Percentiles rank a stretch among this genome's conserved stretches.
These are phyloP conservation scores for Panulirus ornatus DNA, from an alignment of 1,140 invertebrate genomes.

Conservation along the genomic window DNA sequence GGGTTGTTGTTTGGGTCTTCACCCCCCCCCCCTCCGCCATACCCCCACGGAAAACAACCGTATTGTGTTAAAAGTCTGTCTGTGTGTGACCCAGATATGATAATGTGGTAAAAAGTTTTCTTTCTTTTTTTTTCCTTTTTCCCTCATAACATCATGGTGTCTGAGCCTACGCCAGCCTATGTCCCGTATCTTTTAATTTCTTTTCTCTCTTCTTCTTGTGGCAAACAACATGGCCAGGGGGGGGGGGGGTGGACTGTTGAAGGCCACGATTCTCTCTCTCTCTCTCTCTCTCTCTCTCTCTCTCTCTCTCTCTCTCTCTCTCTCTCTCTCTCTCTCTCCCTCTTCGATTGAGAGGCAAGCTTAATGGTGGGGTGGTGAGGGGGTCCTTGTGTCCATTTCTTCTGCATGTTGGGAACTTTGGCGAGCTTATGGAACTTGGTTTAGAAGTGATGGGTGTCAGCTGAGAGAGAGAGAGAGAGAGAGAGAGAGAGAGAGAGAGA, in stretches of 20 bases:
- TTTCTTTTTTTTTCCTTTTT: neutral
- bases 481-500: neutral
- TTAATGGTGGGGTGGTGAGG: neutral
- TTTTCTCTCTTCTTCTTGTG: neutral
- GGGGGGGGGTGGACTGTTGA: too few relatives aligned
- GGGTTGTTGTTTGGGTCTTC: too few relatives aligned
- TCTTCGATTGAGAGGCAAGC: neutral
- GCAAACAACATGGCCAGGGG: neutral
- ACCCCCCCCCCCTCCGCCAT: too few relatives aligned
- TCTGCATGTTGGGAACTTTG: too few relatives aligned
- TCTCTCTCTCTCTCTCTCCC: neutral
- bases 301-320: neutral
- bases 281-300: neutral
- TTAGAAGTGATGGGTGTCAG: neutral
- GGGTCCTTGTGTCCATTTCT: too few relatives aligned
- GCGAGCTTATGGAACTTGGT: neutral
- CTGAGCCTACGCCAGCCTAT: too few relatives aligned
- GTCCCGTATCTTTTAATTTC: neutral
- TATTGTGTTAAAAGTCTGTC: neutral
- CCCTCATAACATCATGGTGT: too few relatives aligned
- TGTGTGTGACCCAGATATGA: neutral
- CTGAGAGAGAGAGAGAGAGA: neutral
- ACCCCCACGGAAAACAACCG: too few relatives aligned
- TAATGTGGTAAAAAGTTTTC: neutral
- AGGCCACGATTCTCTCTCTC: constrained; percentile 15